These are phyloP conservation scores for Synergus gifuensis DNA, from an alignment of 2,888 invertebrate species.

Conservation along the genomic window DNA sequence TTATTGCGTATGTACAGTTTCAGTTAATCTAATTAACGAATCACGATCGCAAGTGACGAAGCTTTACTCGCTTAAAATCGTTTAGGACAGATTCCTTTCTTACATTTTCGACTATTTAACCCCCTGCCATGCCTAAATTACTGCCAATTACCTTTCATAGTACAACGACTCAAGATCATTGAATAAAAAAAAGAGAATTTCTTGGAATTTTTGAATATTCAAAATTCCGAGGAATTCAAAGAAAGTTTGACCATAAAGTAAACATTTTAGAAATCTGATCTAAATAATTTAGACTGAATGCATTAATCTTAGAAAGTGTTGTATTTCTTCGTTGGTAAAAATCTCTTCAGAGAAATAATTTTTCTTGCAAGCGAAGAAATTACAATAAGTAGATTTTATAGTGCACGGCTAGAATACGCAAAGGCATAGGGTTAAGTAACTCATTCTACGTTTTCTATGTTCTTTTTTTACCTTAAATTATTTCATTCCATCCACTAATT, in stretches of 20 bases:
- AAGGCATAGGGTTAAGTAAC: slow-evolving; percentile 36
- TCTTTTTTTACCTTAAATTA: slow-evolving; percentile 38
- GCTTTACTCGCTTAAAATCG: slow-evolving; percentile 14
- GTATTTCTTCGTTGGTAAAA: slow-evolving; percentile 1
- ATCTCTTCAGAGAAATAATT: neutral
- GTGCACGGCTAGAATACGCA: slow-evolving; percentile 12
- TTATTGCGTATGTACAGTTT: slow-evolving; percentile 21
- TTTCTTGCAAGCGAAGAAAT: slow-evolving; percentile 7
- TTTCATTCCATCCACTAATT: slow-evolving; percentile 30
- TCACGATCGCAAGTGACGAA: slow-evolving; percentile 10
- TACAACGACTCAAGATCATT: slow-evolving; percentile 1
- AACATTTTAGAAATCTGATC: slow-evolving; percentile 16
- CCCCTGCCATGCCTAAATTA: slow-evolving; percentile 30
- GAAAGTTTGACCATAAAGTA: neutral
- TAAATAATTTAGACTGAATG: slow-evolving; percentile 27
- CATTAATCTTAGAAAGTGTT: neutral
- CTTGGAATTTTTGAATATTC: neutral
- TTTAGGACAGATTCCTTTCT: slow-evolving; percentile 9
- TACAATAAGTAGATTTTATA: slow-evolving; percentile 6
- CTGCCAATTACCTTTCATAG: slow-evolving; percentile 17
- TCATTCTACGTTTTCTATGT: slow-evolving; percentile 25
- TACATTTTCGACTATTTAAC: slow-evolving; percentile 23
- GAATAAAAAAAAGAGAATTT: neutral
- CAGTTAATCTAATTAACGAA: slow-evolving; percentile 29
- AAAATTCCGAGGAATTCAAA: neutral